Percentiles rank a stretch among this genome's conserved stretches.
Conservation (phyloP, 2,888 invertebrate species). For the Cheilosia pagana region DNA sequence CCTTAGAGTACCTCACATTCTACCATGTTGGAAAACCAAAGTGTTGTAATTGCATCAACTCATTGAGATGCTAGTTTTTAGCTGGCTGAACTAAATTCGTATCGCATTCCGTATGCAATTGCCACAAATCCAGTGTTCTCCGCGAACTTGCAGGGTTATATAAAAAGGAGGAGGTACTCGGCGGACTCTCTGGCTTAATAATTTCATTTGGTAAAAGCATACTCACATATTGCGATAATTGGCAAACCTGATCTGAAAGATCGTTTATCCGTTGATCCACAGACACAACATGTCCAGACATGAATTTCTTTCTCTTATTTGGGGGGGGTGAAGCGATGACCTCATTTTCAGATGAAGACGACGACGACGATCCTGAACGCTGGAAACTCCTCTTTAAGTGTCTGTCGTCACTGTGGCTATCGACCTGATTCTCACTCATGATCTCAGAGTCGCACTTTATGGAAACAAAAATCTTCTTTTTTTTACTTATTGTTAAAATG, state of each 20-base stretch:
- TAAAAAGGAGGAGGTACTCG: constrained; percentile 18
- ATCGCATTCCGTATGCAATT: constrained; percentile 23
- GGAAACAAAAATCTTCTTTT: background rate
- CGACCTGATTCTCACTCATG: background rate
- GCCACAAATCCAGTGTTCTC: constrained; percentile 3
- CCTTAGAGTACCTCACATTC: constrained; percentile 27
- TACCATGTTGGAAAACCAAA: constrained; percentile 13
- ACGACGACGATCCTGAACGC: background rate
- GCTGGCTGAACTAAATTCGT: background rate
- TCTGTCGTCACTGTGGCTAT: background rate
- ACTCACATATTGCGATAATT: too few relatives aligned
- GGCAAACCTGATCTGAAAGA: background rate
- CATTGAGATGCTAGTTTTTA: constrained; percentile 1
- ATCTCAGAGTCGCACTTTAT: background rate
- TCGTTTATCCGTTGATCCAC: background rate
- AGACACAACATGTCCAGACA: constrained; percentile 2
- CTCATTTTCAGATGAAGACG: constrained; percentile 2
- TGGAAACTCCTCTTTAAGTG: background rate
- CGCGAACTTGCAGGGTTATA: constrained; percentile 17
- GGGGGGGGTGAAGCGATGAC: background rate
- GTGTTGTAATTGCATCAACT: too few relatives aligned
- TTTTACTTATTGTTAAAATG: background rate
- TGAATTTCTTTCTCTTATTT: constrained; percentile 16
- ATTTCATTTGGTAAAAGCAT: too few relatives aligned
- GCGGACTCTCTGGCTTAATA: background rate